Conservation (phyloP, 2,888 invertebrate genomes). For the Hybos culiciformis region DNA sequence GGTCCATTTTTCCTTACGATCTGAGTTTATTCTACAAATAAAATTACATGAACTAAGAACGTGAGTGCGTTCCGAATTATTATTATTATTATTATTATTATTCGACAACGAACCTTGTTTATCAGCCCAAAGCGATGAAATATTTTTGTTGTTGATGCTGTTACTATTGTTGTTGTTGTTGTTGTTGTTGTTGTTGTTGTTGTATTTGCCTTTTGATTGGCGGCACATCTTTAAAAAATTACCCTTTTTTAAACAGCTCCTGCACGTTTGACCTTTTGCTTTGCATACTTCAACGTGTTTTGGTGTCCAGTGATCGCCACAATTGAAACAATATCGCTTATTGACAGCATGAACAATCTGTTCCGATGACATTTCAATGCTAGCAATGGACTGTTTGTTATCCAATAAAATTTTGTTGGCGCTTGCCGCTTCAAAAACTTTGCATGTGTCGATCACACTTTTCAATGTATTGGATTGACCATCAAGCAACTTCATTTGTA, state of each 20-base stretch:
- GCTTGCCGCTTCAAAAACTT: slow-evolving; percentile 11
- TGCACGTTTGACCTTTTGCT: slow-evolving; percentile 7
- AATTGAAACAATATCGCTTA: slow-evolving; percentile 8
- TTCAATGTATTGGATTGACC: slow-evolving; percentile 11
- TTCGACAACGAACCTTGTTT: too few relatives aligned
- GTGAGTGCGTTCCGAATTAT: too few relatives aligned
- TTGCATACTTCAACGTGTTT: slow-evolving; percentile 1
- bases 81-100: too few relatives aligned
- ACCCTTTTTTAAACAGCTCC: slow-evolving; percentile 1
- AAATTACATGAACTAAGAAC: too few relatives aligned
- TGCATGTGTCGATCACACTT: slow-evolving; percentile 13
- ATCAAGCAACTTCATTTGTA: slow-evolving; percentile 14
- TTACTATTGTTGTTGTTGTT: too few relatives aligned
- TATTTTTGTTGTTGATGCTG: too few relatives aligned
- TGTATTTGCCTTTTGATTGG: too few relatives aligned
- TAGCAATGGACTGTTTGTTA: too few relatives aligned
- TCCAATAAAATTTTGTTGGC: slow-evolving; percentile 11
- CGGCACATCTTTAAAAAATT: slow-evolving; percentile 5
- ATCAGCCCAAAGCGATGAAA: too few relatives aligned
- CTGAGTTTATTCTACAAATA: slow-evolving; percentile 3
- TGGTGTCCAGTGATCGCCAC: slow-evolving; percentile 3
- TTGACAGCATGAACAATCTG: too few relatives aligned
- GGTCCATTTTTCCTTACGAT: not conserved
- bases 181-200: too few relatives aligned
- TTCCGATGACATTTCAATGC: too few relatives aligned